Base-by-base conservation (phyloP, 2,888 invertebrate genomes). In the Pseudococcus viburni region DNA sequence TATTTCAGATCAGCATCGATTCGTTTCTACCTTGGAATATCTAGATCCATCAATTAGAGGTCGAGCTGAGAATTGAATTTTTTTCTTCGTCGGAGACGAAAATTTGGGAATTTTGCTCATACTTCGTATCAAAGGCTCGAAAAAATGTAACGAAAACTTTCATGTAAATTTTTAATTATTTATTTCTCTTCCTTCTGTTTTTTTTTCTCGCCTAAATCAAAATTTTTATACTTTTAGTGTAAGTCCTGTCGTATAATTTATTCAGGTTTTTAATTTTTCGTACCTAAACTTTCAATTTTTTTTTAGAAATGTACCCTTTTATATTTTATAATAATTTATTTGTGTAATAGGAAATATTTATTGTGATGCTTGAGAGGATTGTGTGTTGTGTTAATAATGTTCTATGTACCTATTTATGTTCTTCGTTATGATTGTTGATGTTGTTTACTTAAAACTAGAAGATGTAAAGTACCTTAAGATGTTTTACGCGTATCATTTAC, bases 401-500 rank as follows among this genome's bases (percentile, higher is more conserved):
- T 59, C 19, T 59, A 19, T n/a, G 59, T 59, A 59, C 26, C 26
- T 33, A 33, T 33, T 59, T 59, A 59, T 59, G 59, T 59, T 59
- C 19, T 59, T 59, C 59, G 19, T 59, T 59, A 59, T 19, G 59
- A 59, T 59, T 59, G 59, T 59, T 59, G 59, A 19, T 59, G 59
- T 59, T 59, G 59, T 59, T 59, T 4, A 51, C 51, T 59, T 59
- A 59, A 59, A 19, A 7, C 15, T 55, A 15, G 15, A 0, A 59
- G 1, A 59, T 59, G 59, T 59, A 33, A 33, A 33, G 59, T 59
- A 59, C 59, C 19, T 59, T 19, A 59, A 59, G n/a, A 59, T 19
- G 59, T 59, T 59, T 59, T 59, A 59, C 59, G 59, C 59, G 59
- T 59, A 59, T 59, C 59, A 59, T 59, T 59, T 59, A 55, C 55